Percentiles rank a stretch among this genome's conserved stretches.
Evolutionary conservation across 2,797 vertebrate genomes (phyloP).

Genomic region (Rachycentron canadum): DNA sequence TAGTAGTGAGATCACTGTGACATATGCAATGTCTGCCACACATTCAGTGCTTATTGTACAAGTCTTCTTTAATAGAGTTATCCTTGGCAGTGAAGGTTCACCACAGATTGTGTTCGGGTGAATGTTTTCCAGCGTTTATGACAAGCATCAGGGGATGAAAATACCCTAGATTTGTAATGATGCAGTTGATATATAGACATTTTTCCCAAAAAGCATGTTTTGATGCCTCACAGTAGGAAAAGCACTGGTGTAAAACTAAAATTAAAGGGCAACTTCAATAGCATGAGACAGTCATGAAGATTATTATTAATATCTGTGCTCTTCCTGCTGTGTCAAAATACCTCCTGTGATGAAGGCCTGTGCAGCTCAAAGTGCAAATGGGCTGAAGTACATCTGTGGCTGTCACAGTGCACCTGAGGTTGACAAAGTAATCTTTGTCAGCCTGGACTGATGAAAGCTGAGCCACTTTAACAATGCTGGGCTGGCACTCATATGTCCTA

Average conservation of each 20-base stretch:
- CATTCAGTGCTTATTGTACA: neutral
- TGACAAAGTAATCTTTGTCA: neutral
- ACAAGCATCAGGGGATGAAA: neutral
- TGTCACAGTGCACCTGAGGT: neutral
- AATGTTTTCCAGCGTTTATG: neutral
- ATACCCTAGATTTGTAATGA: too few relatives aligned
- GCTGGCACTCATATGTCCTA: neutral
- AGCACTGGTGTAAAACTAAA: neutral
- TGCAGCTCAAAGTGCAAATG: neutral
- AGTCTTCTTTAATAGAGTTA: neutral
- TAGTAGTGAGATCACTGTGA: conserved; percentile 3
- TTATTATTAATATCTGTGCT: too few relatives aligned
- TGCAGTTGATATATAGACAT: neutral
- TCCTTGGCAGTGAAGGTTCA: too few relatives aligned
- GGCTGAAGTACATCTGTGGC: neutral
- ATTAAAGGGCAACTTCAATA: too few relatives aligned
- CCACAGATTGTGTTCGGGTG: neutral
- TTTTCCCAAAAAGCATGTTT: neutral
- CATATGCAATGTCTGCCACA: neutral
- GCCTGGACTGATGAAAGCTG: neutral
- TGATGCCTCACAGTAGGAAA: neutral
- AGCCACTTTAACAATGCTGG: neutral
- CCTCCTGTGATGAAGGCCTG: neutral
- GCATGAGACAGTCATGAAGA: neutral
- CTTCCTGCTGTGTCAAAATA: too few relatives aligned